These are phyloP conservation scores for Gallinago nigripennis DNA, from an alignment of 2,797 vertebrate species.

Conservation along the genomic window DNA sequence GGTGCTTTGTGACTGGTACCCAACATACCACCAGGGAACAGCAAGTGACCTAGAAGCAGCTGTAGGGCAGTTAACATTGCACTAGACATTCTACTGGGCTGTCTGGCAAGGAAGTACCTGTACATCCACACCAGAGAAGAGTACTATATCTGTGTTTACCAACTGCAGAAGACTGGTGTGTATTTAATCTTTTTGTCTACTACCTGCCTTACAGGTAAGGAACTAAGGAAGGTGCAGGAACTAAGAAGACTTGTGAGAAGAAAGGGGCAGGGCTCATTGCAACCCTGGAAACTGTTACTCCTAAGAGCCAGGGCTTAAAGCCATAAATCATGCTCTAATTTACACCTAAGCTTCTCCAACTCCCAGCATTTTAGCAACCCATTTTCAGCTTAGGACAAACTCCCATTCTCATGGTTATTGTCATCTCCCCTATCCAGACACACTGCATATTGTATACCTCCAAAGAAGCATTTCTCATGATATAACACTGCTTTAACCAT, in stretches of 20 bases:
- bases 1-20: not conserved
- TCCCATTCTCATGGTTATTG: not conserved
- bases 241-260: fast-evolving
- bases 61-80: not conserved
- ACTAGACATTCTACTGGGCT: not conserved
- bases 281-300: not conserved
- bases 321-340: not conserved
- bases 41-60: not conserved
- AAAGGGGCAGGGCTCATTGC: not conserved
- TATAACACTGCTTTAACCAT: not conserved
- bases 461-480: not conserved
- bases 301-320: not conserved
- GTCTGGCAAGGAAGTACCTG: not conserved
- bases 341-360: not conserved
- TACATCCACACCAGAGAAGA: not conserved
- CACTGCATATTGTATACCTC: not conserved
- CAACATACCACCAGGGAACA: not conserved
- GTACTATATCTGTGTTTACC: not conserved
- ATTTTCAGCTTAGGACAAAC: not conserved
- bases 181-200: not conserved
- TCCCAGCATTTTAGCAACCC: not conserved
- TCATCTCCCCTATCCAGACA: not conserved
- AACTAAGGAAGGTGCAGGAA: not conserved
- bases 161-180: not conserved
- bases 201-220: not conserved